A percentile compares a stretch with the other conserved stretches of the same genome.
Conservation (phyloP, 1,140 invertebrate species). For the Psix sp. region DNA sequence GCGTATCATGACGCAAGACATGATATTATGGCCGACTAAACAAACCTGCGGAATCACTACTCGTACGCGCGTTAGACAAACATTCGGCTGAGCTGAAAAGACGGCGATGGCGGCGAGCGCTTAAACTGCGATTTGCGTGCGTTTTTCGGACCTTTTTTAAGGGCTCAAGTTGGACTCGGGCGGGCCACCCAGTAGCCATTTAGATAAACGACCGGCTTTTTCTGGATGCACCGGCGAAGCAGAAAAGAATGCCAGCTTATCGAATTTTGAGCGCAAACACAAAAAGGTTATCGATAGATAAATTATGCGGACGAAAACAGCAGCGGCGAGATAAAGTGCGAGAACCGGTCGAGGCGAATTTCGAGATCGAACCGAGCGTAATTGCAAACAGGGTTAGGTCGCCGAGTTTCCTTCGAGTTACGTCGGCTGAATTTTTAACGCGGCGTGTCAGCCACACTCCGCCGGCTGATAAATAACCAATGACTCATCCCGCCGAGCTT, state of each 20-base stretch:
- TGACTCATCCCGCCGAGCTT: slow-evolving; percentile 40
- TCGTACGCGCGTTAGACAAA: slow-evolving; percentile 37
- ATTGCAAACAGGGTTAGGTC: slow-evolving; percentile 24
- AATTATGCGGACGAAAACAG: slow-evolving; percentile 24
- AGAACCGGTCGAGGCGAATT: slow-evolving; percentile 6
- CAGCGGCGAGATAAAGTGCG: neutral
- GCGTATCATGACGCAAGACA: slow-evolving; percentile 37
- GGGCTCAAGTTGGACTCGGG: slow-evolving; percentile 67
- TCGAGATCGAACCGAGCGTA: slow-evolving; percentile 15
- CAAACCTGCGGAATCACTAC: slow-evolving; percentile 39
- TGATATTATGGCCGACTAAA: slow-evolving; percentile 54
- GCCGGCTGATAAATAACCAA: slow-evolving; percentile 48
- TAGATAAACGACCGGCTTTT: slow-evolving; percentile 74
- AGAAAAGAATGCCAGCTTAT: slow-evolving; percentile 39
- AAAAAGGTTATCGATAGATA: slow-evolving; percentile 42
- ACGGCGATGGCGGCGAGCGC: slow-evolving; percentile 23
- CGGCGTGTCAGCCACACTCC: slow-evolving; percentile 36
- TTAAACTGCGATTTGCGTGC: slow-evolving; percentile 54
- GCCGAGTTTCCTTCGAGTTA: slow-evolving; percentile 25
- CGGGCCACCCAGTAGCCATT: slow-evolving; percentile 77
- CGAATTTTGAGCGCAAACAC: slow-evolving; percentile 23
- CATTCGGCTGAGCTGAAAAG: slow-evolving; percentile 33
- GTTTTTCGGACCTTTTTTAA: slow-evolving; percentile 60
- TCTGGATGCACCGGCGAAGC: slow-evolving; percentile 29
- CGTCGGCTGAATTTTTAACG: slow-evolving; percentile 50